Evolutionary conservation across 2,888 invertebrate species (phyloP), one percentile per base, ranked within the genome.

Genomic region (Nemoura dubitans): DNA sequence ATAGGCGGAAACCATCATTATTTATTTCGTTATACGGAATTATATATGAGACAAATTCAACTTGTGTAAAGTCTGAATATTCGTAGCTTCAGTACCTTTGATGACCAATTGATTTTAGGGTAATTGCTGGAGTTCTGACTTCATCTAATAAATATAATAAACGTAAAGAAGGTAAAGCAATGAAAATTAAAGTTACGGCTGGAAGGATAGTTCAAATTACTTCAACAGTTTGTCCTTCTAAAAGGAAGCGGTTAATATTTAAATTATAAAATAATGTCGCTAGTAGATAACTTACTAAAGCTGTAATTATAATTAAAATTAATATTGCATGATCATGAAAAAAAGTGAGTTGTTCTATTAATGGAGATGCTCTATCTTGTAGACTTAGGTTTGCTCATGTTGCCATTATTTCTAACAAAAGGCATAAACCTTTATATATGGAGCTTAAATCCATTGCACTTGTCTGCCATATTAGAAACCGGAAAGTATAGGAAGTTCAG

Each of bases 51-150:
- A 94, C 93, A 92, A 94, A 94, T 92, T 93, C 93, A 90, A 93
- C 91, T 90, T 92, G 91, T 89, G 91, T 89, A 90, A 94, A 94
- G 90, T 95, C 94, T 85, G 94, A 93, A 89, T 94, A 94, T 93
- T 95, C 94, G 92, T 95, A 95, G 0, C 92, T 93, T 94, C 94
- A 94, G 88, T 94, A 94, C 93, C 94, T 94, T 93, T 94, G 94
- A 90, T 94, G 94, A 0, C 94, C 94, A 91, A 94, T 94, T 36
- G 93, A 91, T 92, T 95, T 95, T 91, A 95, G 89, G 0, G 94
- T 93, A 90, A 94, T 91, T 88, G 92, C 89, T 0, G 94, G 93
- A 81, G 92, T 92, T 91, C 93, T 93, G 90, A 93, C 90, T 94
- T 95, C 94, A 91, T 94, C 94, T 89, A 94, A 90, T 91, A 94